Evolutionary conservation across 2,113 vertebrate species (phyloP), one percentile per base, ranked within the genome.

Genomic region (Hippocampus abdominalis): DNA sequence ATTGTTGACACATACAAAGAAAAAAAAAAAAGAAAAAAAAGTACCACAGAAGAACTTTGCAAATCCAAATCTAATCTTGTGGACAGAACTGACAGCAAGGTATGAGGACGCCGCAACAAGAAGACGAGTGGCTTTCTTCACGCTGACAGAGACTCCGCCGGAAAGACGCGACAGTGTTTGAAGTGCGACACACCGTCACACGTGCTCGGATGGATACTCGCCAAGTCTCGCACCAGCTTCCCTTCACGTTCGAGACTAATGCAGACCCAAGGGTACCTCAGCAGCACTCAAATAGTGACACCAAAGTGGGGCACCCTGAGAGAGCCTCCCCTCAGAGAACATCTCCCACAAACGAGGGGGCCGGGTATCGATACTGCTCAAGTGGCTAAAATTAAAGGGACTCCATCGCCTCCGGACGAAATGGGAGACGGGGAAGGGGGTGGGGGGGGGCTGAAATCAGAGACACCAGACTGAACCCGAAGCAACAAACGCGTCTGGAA

Each of bases 1-100:
- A 88, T 67, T 84, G 86, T 90, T 83, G 87, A 87, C 84, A 89
- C 74, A 64, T 36, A 36, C 32, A 6, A 36, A 36, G 5, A 36
- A 21, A 70, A 29, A 79, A 69, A 60, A 61, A 36, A 21, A 70
- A 29, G 77, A 69, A 60, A 61, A 68, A 63, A 74, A 73, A 70
- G 72, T 56, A 73, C 68, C 83, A 81, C 75, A 83, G 75, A 79
- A 67, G 72, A 87, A 70, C 66, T 83, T 77, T 74, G 82, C 78
- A 67, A 74, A 73, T 71, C 61, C 66, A 64, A 83, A 68, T 53
- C 51, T 60, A 29, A 76, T 65, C 68, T 80, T 79, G 75, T 57
- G 6, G 72, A 78, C 44, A 67, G 21, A 74, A 63, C 57, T 64
- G 39, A 68, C 10, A 64, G 23, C 66, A 69, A 71, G 69, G 61